Evolutionary conservation across 2,888 invertebrate species (phyloP), one percentile per base, ranked within the genome.

Genomic region (Dryobotodes eremita): DNA sequence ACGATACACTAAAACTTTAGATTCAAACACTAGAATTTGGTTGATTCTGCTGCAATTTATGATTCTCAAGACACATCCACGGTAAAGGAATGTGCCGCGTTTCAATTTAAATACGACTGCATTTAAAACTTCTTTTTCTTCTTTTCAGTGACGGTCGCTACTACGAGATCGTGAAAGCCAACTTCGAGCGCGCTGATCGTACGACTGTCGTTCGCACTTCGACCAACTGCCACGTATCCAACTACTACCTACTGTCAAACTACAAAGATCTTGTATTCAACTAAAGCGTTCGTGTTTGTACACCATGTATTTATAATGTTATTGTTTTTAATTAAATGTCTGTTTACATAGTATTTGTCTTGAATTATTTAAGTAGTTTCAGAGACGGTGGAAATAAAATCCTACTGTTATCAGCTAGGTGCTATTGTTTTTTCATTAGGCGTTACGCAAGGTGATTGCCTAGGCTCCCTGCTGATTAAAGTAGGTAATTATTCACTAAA

Each of bases 121-220:
- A 70, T 36, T 31, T 15, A 48, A 46, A 20, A 50, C 2, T 23
- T 26, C 6, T 57, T 64, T 53, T 68, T 59, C 5, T 65, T 7
- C 83, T 84, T 97, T 97, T 70, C 95, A 99, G 99, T 92, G 99
- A 99, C 94, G 99, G 99, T 1, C 98, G 99, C 80, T 99, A 99
- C 96, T 99, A 99, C 94, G 99, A 99, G 96, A 98, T 99, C 88
- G 99, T 99, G 57, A 99, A 99, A 95, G 99, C 99, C 0, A 99
- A 99, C 96, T 99, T 99, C 95, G 99, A 99, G 96, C 97, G 99
- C 90, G 99, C 99, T 1, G 99, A 99, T 95, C 98, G 99, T 87
- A 98, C 98, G 89, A 99, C 99, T 0, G 99, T 99, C 17, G 99
- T 99, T 0, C 97, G 99, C 78, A 99, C 99, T 5, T 98, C 99